Evolutionary conservation across 2,797 vertebrate species (phyloP).

Genomic region (Eleutherodactylus coqui): DNA sequence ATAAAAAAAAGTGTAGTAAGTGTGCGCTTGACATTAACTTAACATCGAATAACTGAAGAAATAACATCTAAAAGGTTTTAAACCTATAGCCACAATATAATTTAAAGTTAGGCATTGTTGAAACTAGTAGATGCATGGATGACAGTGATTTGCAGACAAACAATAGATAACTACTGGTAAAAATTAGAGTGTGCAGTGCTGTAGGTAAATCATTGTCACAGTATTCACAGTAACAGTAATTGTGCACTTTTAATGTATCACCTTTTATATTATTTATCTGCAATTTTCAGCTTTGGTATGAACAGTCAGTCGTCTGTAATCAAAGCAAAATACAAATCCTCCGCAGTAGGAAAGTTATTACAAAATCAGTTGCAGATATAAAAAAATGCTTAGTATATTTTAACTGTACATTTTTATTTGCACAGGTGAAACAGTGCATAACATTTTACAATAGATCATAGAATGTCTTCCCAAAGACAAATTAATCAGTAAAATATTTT

Average conservation of each 20-base stretch:
- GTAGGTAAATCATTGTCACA: slow-evolving; percentile 33
- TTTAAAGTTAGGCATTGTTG: not conserved
- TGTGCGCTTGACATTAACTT: slow-evolving; percentile 5
- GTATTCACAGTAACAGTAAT: slow-evolving; percentile 27
- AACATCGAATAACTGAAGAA: not conserved
- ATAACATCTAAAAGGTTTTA: not conserved
- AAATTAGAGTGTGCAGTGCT: not conserved
- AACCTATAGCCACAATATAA: not conserved
- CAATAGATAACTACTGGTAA: slow-evolving; percentile 11
- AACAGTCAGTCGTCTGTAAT: slow-evolving; percentile 29
- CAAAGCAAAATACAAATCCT: slow-evolving; percentile 31
- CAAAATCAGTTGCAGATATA: slow-evolving; percentile 12
- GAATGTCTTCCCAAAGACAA: not conserved
- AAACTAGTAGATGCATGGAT: slow-evolving; percentile 10
- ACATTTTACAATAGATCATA: not conserved
- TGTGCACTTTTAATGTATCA: slow-evolving; percentile 12
- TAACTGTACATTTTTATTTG: not conserved
- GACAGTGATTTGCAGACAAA: not conserved
- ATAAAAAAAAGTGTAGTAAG: not conserved
- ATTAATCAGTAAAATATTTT: not conserved
- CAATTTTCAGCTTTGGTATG: slow-evolving; percentile 37
- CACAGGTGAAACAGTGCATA: not conserved
- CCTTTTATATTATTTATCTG: slow-evolving; percentile 28
- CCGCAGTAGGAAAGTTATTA: slow-evolving; percentile 11
- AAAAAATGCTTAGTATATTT: not conserved